A percentile compares a stretch with the other conserved stretches of the same genome.
Evolutionary conservation across 2,797 vertebrate species (phyloP).

Genomic region (Dryobates pubescens): DNA sequence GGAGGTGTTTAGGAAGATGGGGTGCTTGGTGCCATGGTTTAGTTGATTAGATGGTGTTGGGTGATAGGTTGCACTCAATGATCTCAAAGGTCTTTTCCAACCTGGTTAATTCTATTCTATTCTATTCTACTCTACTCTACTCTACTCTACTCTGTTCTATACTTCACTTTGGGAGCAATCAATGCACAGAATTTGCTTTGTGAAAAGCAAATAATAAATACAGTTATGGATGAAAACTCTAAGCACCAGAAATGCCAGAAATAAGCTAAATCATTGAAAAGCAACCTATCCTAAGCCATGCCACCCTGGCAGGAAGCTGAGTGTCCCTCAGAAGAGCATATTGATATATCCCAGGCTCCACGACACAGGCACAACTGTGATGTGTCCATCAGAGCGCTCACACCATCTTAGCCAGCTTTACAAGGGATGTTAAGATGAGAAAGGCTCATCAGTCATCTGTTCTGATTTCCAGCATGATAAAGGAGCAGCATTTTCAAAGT

Average conservation of each 20-base stretch:
- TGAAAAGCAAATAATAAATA: not conserved
- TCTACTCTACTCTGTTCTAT: too few species aligned
- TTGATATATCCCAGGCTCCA: not conserved
- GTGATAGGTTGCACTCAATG: too few species aligned
- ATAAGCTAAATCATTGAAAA: conserved; percentile 48
- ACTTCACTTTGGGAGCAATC: not conserved
- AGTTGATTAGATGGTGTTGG: too few species aligned
- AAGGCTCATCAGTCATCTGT: conserved; percentile 58
- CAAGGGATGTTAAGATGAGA: conserved; percentile 52
- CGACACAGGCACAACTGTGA: conserved; percentile 50
- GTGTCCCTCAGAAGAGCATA: conserved; percentile 24
- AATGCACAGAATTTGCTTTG: not conserved
- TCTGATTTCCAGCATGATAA: conserved; percentile 64
- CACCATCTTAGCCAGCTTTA: conserved; percentile 35
- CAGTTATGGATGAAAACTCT: not conserved
- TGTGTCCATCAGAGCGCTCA: conserved; percentile 40
- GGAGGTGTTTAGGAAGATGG: too few species aligned
- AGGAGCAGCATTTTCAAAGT: conserved; percentile 62
- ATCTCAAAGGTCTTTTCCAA: too few species aligned
- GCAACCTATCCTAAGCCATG: not conserved
- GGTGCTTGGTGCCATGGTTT: too few species aligned
- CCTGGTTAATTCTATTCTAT: too few species aligned
- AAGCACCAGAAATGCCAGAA: conserved; percentile 18
- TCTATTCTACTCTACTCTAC: too few species aligned
- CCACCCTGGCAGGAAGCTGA: not conserved